A percentile compares a stretch with the other conserved stretches of the same genome.
phyloP scores from a whole-genome alignment of 2,888 invertebrate species.

The Rhyacophila evoluta region DNA sequence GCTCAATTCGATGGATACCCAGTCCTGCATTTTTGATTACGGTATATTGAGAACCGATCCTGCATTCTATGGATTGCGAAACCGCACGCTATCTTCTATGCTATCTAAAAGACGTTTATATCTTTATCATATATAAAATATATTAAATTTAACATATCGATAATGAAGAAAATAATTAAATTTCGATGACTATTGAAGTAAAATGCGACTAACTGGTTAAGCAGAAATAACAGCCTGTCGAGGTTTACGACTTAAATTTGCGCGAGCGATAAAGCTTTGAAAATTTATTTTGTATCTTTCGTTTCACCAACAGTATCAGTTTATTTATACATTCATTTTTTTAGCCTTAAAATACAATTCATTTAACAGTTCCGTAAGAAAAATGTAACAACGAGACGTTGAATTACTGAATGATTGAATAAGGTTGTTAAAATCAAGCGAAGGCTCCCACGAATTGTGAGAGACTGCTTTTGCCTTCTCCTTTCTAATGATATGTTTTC shows the following conservation, averaged over 20 bases:
- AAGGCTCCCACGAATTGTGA: background rate
- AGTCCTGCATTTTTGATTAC: no score
- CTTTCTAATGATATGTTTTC: background rate
- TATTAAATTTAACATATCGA: no score
- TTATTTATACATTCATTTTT: conserved; percentile 23
- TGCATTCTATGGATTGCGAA: no score
- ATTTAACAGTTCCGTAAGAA: background rate
- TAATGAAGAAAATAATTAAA: no score
- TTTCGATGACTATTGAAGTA: background rate
- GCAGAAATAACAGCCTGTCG: background rate
- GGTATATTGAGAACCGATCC: no score
- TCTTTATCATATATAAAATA: no score
- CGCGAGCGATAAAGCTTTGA: conserved; percentile 12
- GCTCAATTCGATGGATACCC: no score
- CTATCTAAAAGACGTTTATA: no score
- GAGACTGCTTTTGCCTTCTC: background rate
- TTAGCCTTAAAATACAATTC: background rate
- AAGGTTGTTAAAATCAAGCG: background rate
- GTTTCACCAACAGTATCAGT: conserved; percentile 8
- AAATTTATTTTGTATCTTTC: conserved; percentile 26
- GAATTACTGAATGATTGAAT: background rate
- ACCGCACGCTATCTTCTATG: no score
- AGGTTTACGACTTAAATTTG: conserved; percentile 27
- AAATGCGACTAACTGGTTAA: conserved; percentile 7
- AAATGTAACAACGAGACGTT: background rate